phyloP scores from a whole-genome alignment of 64 coral and sea anemone species.

The Porites lutea region DNA sequence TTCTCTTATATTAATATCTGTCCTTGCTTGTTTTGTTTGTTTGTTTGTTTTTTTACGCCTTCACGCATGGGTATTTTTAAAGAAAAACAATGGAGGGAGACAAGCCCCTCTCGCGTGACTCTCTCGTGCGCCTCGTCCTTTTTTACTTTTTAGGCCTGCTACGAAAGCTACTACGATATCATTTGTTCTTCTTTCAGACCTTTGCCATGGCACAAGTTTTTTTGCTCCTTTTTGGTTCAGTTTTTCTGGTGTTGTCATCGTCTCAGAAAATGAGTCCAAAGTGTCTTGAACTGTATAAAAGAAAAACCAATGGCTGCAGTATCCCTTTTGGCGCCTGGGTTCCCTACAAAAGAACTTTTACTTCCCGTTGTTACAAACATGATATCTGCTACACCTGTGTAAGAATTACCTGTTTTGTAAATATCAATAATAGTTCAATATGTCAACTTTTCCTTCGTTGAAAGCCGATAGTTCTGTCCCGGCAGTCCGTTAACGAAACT shows the following conservation, averaged over 20 bases:
- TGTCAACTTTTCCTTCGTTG: no score
- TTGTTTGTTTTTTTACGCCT: no score
- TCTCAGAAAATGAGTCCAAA: not conserved
- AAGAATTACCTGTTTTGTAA: not conserved
- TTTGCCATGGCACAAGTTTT: not conserved
- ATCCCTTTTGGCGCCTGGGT: slow-evolving; percentile 38
- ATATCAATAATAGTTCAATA: not conserved
- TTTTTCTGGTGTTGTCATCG: not conserved
- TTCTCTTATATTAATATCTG: no score
- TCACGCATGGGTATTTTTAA: no score
- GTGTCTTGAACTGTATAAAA: not conserved
- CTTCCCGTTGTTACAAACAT: slow-evolving; percentile 66
- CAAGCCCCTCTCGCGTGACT: no score
- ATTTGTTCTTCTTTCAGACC: not conserved
- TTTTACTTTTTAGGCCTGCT: no score
- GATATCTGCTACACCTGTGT: slow-evolving; percentile 75
- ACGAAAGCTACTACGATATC: no score
- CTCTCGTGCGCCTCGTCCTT: no score
- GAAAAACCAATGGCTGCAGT: slow-evolving; percentile 47
- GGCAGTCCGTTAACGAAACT: no score
- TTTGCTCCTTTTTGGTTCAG: not conserved
- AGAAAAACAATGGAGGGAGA: no score
- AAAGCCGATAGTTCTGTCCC: no score
- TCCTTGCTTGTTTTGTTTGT: no score
- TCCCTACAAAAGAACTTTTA: slow-evolving; percentile 64